Percentiles rank a stretch among this genome's conserved stretches.
These are phyloP conservation scores for Bubo bubo DNA, from an alignment of 2,113 vertebrate genomes.

Conservation along the genomic window DNA sequence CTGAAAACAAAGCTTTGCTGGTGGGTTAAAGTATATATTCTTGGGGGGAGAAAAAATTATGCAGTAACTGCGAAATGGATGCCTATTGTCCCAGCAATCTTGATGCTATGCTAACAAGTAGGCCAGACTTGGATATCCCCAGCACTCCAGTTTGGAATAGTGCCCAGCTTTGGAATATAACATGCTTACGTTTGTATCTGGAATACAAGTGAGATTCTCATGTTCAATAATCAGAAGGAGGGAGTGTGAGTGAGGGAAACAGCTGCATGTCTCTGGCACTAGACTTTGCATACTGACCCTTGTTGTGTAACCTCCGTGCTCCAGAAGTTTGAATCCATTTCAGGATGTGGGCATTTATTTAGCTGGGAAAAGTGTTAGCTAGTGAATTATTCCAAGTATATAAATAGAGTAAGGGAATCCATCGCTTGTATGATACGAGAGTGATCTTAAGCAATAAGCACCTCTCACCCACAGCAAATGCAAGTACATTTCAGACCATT, in stretches of 20 bases:
- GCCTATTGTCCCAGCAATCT: background rate
- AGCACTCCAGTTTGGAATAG: background rate
- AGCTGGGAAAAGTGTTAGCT: constrained; percentile 37
- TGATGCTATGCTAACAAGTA: background rate
- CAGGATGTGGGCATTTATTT: constrained; percentile 56
- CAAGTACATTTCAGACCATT: background rate
- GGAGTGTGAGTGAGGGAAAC: constrained; percentile 72
- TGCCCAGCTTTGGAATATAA: constrained; percentile 40
- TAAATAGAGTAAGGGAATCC: constrained; percentile 16
- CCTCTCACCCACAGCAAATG: constrained; percentile 33
- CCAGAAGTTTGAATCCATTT: constrained; percentile 41
- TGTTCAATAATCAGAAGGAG: constrained; percentile 63
- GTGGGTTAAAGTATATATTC: background rate
- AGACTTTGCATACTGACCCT: constrained; percentile 53
- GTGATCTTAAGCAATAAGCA: background rate
- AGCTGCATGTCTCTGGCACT: constrained; percentile 65
- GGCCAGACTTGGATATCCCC: constrained; percentile 1
- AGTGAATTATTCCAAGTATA: constrained; percentile 37
- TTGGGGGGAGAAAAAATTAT: fast-evolving
- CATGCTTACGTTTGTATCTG: constrained; percentile 55
- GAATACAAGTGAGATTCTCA: constrained; percentile 64
- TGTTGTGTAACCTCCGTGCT: constrained; percentile 41
- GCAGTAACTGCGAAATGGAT: background rate
- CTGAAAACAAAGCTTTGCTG: background rate
- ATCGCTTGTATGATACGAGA: background rate